Base-by-base conservation (phyloP, 1,140 invertebrate species). In the Mercenaria mercenaria region DNA sequence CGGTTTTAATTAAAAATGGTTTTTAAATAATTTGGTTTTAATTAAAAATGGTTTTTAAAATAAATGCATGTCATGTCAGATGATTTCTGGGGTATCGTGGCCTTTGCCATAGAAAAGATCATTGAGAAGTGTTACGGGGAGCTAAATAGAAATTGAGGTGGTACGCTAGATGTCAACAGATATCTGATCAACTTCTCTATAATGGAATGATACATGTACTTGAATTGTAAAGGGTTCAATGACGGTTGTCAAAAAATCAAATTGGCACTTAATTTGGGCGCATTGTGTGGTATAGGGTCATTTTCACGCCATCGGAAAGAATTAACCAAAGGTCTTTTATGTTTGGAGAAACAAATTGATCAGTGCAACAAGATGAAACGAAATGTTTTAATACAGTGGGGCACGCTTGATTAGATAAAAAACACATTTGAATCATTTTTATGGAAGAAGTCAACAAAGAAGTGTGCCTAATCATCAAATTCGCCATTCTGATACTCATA, bases 151-250 rank as follows among this genome's bases (percentile, higher is more conserved):
- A 72, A 72, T 39, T 18, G 29, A 3, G 34, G 67, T 39, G 32
- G 67, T 72, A 72, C 67, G 67, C 67, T 72, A 41, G 67, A 29
- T 72, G 67, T 72, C 67, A 72, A 29, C 67, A 39, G 18, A 6
- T 72, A 72, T 72, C 67, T 72, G 11, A 15, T 72, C 67, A 37
- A 39, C 37, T 29, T 64, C 59, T 64, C 26, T 64, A 64, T 64
- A 64, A 64, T 29, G n/a, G 26, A 64, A 64, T 64, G 59, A 64
- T 64, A 64, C 59, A 29, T 64, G 59, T 64, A 64, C 59, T 64
- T 64, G 11, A 64, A 64, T 64, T 64, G 26, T 64, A 6, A 29
- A 64, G 59, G 59, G 59, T 64, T 64, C 59, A 64, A n/a, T 64
- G 59, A 64, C 59, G n/a, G 29, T 47, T 64, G 59, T 64, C n/a